A percentile compares a stretch with the other conserved stretches of the same genome.
Evolutionary conservation across 1,140 invertebrate species (phyloP).

Genomic region (Caenorhabditis brenneri): DNA sequence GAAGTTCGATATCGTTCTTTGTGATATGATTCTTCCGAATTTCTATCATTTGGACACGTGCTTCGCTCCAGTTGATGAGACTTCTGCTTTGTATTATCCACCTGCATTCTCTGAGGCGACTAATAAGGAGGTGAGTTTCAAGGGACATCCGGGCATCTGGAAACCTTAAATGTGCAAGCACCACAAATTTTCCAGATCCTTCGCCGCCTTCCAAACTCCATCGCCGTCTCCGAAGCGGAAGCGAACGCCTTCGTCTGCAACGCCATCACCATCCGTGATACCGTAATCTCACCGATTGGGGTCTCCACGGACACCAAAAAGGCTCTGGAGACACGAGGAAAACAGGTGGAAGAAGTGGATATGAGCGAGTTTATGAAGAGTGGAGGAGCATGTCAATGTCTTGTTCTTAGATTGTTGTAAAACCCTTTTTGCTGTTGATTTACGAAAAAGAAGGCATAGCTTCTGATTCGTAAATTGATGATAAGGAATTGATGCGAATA

Average conservation of each 20-base stretch:
- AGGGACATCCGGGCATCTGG: neutral
- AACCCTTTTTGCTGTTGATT: neutral
- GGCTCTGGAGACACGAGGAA: slow-evolving; percentile 59
- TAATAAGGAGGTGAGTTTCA: slow-evolving; percentile 60
- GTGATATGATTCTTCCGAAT: slow-evolving; percentile 62
- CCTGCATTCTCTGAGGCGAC: slow-evolving; percentile 63
- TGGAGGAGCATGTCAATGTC: slow-evolving; percentile 69
- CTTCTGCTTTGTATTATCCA: slow-evolving; percentile 68
- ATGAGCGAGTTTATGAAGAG: slow-evolving; percentile 71
- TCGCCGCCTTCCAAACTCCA: slow-evolving; percentile 64
- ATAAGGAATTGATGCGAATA: too few species aligned
- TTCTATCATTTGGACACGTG: slow-evolving; percentile 71
- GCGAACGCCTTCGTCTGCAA: slow-evolving; percentile 69
- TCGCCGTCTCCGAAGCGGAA: slow-evolving; percentile 66
- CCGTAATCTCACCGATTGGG: slow-evolving; percentile 67
- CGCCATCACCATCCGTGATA: slow-evolving; percentile 64
- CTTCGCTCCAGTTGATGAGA: slow-evolving; percentile 64
- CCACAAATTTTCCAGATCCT: slow-evolving; percentile 65
- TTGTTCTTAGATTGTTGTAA: slow-evolving; percentile 66
- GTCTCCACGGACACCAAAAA: slow-evolving; percentile 60
- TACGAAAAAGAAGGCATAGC: too few species aligned
- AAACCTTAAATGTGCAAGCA: too few species aligned
- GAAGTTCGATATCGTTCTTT: slow-evolving; percentile 65
- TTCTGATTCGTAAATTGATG: too few species aligned
- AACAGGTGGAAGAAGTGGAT: slow-evolving; percentile 65